phyloP scores from a whole-genome alignment of 2,888 invertebrate species.

The Notocelia uddmanniana region DNA sequence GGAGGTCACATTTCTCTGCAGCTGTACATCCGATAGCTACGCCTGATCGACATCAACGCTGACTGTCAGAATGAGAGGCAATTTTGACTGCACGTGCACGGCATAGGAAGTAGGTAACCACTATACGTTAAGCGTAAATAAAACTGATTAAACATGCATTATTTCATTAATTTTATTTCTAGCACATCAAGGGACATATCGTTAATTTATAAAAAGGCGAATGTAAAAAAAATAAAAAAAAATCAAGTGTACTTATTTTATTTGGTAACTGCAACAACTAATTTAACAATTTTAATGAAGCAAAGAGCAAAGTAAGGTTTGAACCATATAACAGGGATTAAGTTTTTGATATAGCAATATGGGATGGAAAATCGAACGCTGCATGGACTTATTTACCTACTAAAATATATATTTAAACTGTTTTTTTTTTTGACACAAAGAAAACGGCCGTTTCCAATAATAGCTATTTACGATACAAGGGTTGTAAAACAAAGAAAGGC shows the following conservation, averaged over 20 bases:
- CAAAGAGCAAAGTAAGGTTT: constrained; percentile 56
- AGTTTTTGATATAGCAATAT: constrained; percentile 46
- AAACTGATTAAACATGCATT: constrained; percentile 50
- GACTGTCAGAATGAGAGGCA: not conserved
- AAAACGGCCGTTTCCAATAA: too few relatives aligned
- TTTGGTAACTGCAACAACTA: constrained; percentile 81
- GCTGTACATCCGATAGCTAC: too few relatives aligned
- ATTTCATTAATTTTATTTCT: constrained; percentile 39
- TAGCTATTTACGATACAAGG: too few relatives aligned
- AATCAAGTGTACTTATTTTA: constrained; percentile 73
- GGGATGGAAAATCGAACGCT: not conserved
- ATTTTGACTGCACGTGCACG: not conserved
- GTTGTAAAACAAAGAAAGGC: too few relatives aligned
- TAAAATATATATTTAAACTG: too few relatives aligned
- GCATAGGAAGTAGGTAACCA: constrained; percentile 22
- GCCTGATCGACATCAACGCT: not conserved
- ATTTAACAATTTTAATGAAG: constrained; percentile 69
- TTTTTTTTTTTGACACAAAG: too few relatives aligned
- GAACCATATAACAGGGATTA: constrained; percentile 49
- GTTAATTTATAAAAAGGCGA: constrained; percentile 33
- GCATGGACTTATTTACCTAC: not conserved
- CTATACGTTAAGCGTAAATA: constrained; percentile 47
- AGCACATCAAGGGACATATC: constrained; percentile 39
- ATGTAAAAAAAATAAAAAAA: constrained; percentile 64
- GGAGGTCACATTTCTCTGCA: too few relatives aligned